Conservation (phyloP, 2,797 vertebrate species). For the Acomys russatus region DNA sequence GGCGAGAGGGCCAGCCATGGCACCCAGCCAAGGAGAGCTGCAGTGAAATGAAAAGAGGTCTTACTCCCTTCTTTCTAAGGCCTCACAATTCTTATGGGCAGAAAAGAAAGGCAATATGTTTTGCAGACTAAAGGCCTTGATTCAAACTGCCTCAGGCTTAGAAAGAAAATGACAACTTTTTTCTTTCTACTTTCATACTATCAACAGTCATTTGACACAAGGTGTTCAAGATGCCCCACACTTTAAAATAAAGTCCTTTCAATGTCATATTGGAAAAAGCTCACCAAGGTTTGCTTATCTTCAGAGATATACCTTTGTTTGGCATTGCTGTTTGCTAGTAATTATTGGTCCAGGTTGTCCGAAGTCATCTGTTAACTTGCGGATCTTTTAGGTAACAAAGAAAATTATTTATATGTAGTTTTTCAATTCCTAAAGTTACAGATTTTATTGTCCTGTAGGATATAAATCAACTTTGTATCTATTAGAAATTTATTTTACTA, state of each 20-base stretch:
- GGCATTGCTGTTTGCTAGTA: constrained; percentile 55
- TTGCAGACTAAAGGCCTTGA: constrained; percentile 15
- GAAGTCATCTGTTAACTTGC: constrained; percentile 44
- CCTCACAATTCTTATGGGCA: neutral
- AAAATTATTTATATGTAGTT: constrained; percentile 23
- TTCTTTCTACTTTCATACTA: neutral
- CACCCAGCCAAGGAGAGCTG: neutral
- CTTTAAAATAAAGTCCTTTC: constrained; percentile 38
- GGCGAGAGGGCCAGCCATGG: neutral
- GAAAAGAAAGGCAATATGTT: constrained; percentile 14
- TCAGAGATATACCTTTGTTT: constrained; percentile 34
- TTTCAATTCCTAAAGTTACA: constrained; percentile 38
- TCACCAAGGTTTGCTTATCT: constrained; percentile 54
- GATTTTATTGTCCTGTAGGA: constrained; percentile 38
- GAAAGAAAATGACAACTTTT: constrained; percentile 28
- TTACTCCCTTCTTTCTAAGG: neutral
- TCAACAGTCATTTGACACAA: constrained; percentile 1
- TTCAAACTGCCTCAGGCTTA: neutral
- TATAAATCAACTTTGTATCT: constrained; percentile 56
- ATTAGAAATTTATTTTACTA: constrained; percentile 67
- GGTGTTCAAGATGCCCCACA: constrained; percentile 7
- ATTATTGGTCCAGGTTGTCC: constrained; percentile 50
- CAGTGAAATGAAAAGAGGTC: neutral
- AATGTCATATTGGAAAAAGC: neutral
- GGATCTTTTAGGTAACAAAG: constrained; percentile 26